Evolutionary conservation across 2,888 invertebrate species (phyloP).

Genomic region (Scaptodrosophila latifasciaeformis): DNA sequence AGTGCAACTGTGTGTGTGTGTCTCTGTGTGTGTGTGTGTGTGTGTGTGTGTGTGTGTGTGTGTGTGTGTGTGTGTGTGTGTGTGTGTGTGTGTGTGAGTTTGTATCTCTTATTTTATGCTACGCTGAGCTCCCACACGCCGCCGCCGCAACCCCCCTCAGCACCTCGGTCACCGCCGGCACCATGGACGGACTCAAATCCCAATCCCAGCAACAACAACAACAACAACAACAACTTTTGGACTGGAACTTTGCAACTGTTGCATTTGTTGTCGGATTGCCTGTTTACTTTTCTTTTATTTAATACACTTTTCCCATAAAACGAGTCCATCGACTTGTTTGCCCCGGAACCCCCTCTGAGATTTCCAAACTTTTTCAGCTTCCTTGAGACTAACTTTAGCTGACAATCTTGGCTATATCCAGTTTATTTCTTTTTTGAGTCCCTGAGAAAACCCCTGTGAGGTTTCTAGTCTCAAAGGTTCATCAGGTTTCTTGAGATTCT

Average conservation of each 20-base stretch:
- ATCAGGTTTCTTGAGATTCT: not conserved
- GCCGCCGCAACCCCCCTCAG: not conserved
- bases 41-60: not conserved
- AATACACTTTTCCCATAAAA: too few relatives aligned
- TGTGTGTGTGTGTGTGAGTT: not conserved
- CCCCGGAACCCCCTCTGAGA: too few relatives aligned
- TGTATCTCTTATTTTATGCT: not conserved
- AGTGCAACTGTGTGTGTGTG: not conserved
- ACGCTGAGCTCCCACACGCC: not conserved
- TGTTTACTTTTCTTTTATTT: too few relatives aligned
- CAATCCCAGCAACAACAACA: not conserved
- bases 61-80: not conserved
- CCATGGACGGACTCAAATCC: not conserved
- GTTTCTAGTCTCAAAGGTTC: not conserved
- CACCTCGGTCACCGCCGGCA: not conserved
- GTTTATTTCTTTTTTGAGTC: not conserved
- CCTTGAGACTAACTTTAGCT: too few relatives aligned
- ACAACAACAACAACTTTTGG: not conserved
- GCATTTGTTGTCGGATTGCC: not conserved
- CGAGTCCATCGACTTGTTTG: too few relatives aligned
- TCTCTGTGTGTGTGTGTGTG: not conserved
- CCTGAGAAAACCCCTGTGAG: not conserved
- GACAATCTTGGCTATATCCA: not conserved
- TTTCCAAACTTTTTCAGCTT: too few relatives aligned
- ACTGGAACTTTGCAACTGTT: not conserved